These are phyloP conservation scores for Halcyon badia DNA, from an alignment of 2,797 vertebrate genomes.

Conservation along the genomic window DNA sequence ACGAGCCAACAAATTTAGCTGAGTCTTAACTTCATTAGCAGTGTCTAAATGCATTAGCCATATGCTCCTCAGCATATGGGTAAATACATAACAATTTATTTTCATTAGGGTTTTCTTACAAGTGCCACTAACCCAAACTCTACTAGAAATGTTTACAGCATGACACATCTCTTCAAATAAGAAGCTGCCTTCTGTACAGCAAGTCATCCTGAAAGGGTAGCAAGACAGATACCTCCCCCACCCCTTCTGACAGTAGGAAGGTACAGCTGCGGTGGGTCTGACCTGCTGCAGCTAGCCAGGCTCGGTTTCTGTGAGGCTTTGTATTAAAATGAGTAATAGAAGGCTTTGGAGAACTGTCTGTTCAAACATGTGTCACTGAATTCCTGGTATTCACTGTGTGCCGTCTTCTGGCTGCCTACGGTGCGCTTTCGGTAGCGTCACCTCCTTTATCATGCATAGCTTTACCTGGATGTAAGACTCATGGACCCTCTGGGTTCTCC, in stretches of 20 bases:
- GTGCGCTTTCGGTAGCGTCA: background rate
- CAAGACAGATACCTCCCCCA: background rate
- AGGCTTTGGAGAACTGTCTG: background rate
- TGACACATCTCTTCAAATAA: constrained; percentile 10
- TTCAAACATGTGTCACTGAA: background rate
- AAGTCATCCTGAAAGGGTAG: background rate
- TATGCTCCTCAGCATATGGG: constrained; percentile 76
- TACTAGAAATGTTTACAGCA: constrained; percentile 37
- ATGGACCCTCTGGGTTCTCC: background rate
- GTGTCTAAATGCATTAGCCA: constrained; percentile 77
- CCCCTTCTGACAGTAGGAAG: background rate
- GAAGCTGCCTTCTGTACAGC: constrained; percentile 7
- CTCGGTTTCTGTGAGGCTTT: background rate
- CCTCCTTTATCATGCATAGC: background rate
- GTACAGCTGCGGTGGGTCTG: background rate
- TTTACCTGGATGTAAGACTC: background rate
- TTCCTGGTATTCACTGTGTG: background rate
- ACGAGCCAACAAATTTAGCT: constrained; percentile 67
- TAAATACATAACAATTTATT: constrained; percentile 78
- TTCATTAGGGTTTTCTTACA: constrained; percentile 72
- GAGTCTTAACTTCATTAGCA: constrained; percentile 76
- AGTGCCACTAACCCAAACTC: constrained; percentile 52
- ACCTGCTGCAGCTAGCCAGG: accelerated
- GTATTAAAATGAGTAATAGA: background rate
- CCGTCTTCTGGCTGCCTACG: background rate